These are phyloP conservation scores for Sitobion miscanthi DNA, from an alignment of 1,140 invertebrate species.

Conservation along the genomic window DNA sequence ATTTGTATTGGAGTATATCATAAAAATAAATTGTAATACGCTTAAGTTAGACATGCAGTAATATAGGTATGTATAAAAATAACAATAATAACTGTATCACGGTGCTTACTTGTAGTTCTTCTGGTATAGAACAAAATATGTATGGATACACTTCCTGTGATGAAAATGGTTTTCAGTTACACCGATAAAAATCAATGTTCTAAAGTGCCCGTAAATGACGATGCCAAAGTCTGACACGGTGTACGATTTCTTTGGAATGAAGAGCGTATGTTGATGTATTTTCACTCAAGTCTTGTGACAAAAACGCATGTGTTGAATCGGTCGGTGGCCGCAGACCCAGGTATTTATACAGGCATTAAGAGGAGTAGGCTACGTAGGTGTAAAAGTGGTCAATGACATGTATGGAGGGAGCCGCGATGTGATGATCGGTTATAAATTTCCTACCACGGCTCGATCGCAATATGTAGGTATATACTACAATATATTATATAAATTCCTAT, in stretches of 20 bases:
- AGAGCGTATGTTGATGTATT: neutral
- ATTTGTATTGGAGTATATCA: neutral
- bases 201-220: neutral
- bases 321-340: neutral
- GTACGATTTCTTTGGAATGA: neutral
- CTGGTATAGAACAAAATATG: too few species aligned
- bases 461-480: neutral
- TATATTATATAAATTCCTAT: slow-evolving; percentile 26
- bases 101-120: neutral
- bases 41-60: neutral
- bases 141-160: neutral
- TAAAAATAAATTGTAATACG: neutral
- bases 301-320: slow-evolving; percentile 42
- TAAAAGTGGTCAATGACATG: slow-evolving; percentile 53
- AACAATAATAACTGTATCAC: neutral
- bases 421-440: slow-evolving; percentile 50
- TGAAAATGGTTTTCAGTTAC: neutral
- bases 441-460: neutral
- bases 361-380: slow-evolving; percentile 44
- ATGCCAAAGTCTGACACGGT: neutral
- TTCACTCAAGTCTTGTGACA: slow-evolving; percentile 42
- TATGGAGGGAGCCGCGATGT: slow-evolving; percentile 9
- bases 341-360: slow-evolving; percentile 36
- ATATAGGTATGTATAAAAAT: neutral
- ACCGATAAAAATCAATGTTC: neutral